Evolutionary conservation across 2,888 invertebrate species (phyloP), one percentile per base, ranked within the genome.

Genomic region (Lymantria monacha): DNA sequence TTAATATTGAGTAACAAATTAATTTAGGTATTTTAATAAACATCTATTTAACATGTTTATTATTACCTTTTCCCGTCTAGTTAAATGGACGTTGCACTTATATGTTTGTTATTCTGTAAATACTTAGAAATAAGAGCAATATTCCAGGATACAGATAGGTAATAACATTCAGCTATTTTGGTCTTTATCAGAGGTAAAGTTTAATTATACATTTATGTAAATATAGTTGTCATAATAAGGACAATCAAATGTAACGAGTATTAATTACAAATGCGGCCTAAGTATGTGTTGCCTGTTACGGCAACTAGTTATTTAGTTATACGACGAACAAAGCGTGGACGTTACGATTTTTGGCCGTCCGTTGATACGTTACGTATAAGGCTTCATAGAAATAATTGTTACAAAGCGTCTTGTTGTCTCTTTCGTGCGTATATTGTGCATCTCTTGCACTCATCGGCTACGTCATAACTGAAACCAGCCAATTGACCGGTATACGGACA

Each of bases 401-500:
- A 82, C 79, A 78, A 76, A 81, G 78, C 79, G 57, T 66, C 59
- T 59, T 37, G 55, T 47, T 65, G 46, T 84, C 83, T 71, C 76
- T 31, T 60, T 87, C 70, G 9, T 51, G 48, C 74, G 38, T 66
- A 63, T 63, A 57, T 44, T 61, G 47, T 65, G 51, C 77, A 78
- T 74, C 80, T 68, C 74, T 74, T 76, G 73, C 76, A 64, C 81
- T 63, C 74, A 56, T 63, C 61, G 70, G 74, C 79, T 83, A 85
- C 91, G 91, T 91, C 90, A 90, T 79, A 84, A 87, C 87, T 87
- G 85, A 85, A 87, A 88, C 88, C 87, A 89, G 85, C 88, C 91
- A 87, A 89, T 89, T 90, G 90, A 89, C 91, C 91, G 85, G 90
- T 88, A 87, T 87, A 88, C 85, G 80, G 88, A 82, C 89, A 91